Base-by-base conservation (phyloP, 2,888 invertebrate genomes). In the Podotricha telesiphe region DNA sequence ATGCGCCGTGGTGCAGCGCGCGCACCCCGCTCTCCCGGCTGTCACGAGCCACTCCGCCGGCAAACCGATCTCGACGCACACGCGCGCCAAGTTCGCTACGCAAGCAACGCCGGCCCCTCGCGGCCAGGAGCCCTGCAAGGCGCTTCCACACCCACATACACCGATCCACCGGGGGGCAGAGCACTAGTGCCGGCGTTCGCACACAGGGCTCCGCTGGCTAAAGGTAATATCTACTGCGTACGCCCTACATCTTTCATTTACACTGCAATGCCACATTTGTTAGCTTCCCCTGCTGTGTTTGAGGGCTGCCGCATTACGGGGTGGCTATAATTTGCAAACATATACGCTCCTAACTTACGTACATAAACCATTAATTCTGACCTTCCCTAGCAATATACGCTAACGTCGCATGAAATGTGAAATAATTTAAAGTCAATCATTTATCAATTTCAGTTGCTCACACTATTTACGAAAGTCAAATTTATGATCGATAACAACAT, bases 71-170 rank as follows among this genome's bases (percentile, higher is more conserved):
- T 82, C 84, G 82, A 86, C 86, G 81, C 81, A 89, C 86, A 88
- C 91, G 89, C 88, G 85, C 86, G 85, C 83, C 83, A 82, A 86
- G 87, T 85, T 84, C 88, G 87, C 88, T 80, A 81, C 84, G 84
- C 84, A 79, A 88, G 88, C 88, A 87, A 89, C 91, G 89, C 91
- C 91, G 91, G 92, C 91, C 92, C 89, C 82, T 86, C 78, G 90
- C 88, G 91, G 90, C 91, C 88, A 83, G 90, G 86, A 89, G 90
- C 90, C 89, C 88, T 86, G 82, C 83, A 82, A 80, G 88, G 88
- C 86, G 88, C 89, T 84, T 87, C 87, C 81, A 80, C 83, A 85
- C 82, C 84, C 81, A 74, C 78, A 79, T 75, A 74, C 81, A 74
- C 79, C 80, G 79, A 79, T 76, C 77, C 83, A 86, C 77, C 84